These are phyloP conservation scores for Columba livia DNA, from an alignment of 2,113 vertebrate species.

Conservation along the genomic window DNA sequence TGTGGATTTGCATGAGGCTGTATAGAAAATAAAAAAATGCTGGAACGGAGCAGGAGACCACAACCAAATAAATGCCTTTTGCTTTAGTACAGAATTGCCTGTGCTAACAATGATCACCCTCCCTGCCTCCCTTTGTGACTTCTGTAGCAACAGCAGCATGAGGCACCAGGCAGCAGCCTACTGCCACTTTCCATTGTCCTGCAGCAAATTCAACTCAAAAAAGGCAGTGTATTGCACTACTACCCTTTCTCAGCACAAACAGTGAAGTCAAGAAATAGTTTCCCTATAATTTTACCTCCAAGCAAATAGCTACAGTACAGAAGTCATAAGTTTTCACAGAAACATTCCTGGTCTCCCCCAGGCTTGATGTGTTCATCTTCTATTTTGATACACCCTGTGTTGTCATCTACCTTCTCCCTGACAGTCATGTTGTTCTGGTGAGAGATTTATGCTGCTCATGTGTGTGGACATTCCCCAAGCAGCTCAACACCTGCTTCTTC, in stretches of 20 bases:
- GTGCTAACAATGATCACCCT: accelerated
- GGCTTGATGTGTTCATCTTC: neutral
- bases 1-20: neutral
- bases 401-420: neutral
- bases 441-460: neutral
- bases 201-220: neutral
- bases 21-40: neutral
- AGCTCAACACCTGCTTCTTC: neutral
- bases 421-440: neutral
- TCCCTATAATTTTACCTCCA: neutral
- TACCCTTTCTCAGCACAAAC: neutral
- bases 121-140: accelerated
- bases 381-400: neutral
- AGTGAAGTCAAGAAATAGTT: neutral
- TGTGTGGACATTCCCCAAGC: neutral
- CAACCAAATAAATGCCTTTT: neutral
- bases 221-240: neutral
- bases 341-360: accelerated
- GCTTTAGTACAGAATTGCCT: neutral
- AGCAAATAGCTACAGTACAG: neutral
- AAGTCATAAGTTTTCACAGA: neutral
- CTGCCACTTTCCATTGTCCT: accelerated
- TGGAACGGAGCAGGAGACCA: accelerated
- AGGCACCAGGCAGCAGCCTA: accelerated
- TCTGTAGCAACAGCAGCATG: neutral